These are phyloP conservation scores for Diadophis punctatus DNA, from an alignment of 2,113 vertebrate genomes.

Conservation along the genomic window DNA sequence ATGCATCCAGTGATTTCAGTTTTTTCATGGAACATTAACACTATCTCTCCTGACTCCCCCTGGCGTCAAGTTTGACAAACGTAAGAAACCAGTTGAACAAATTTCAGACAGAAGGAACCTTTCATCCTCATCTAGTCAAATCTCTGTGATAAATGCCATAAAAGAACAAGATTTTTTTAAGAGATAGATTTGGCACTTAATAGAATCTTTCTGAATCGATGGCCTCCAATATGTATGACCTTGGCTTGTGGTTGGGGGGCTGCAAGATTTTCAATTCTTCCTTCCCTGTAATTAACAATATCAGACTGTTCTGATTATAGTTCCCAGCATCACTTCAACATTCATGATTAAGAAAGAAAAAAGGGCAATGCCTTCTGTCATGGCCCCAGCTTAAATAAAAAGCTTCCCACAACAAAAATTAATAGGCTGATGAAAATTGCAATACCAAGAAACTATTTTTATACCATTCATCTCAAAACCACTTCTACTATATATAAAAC, in stretches of 20 bases:
- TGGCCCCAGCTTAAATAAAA: not conserved
- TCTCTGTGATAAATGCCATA: not conserved
- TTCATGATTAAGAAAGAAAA: not conserved
- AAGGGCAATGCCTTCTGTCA: not conserved
- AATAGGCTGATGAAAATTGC: not conserved
- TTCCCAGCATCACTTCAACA: not conserved
- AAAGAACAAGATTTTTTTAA: not conserved
- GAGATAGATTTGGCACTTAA: not conserved
- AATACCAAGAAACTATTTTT: not conserved
- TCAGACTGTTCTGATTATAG: not conserved
- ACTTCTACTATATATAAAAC: not conserved
- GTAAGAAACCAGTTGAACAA: not conserved
- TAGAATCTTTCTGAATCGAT: not conserved
- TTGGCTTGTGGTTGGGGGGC: not conserved
- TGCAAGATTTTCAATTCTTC: not conserved
- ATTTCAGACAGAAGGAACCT: not conserved
- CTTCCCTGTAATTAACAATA: not conserved
- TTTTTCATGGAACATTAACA: not conserved
- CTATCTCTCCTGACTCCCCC: not conserved
- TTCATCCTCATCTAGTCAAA: not conserved
- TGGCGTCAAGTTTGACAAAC: not conserved
- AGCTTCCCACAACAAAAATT: not conserved
- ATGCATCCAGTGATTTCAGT: not conserved
- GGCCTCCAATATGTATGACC: not conserved
- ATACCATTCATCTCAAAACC: not conserved